Evolutionary conservation across 2,113 vertebrate species (phyloP), one percentile per base, ranked within the genome.

Genomic region (Jacana jacana): DNA sequence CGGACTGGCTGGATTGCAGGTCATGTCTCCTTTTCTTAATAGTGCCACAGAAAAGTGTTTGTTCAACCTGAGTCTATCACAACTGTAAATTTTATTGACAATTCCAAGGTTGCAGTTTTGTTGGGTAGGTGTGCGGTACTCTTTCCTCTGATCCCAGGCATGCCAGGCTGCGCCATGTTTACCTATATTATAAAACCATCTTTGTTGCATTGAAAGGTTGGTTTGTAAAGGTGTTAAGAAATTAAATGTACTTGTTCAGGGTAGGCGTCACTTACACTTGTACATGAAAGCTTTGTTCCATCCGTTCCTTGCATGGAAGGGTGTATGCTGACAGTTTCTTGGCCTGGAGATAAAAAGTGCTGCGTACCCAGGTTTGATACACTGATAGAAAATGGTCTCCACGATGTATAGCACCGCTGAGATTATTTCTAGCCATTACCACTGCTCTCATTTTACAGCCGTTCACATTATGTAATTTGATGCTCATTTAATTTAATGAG

Each of bases 391-490:
- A 91, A 79, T 86, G 48, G 57, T 91, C 86, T 87, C 69, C 65
- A 40, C 3, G 0, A 70, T 93, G 90, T 86, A 85, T 81, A 87
- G 91, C 65, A 52, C 51, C 0, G 0, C 83, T 72, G 72, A 86
- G 75, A 90, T 92, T 96, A 84, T 81, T 94, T 87, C 86, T 97
- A 46, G 77, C 75, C 78, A 46, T 95, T 96, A 83, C 52, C 69
- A 51, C 57, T 63, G 88, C 64, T 93, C 75, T 91, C 69, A 64
- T 91, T 92, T 97, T 95, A 94, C 89, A 91, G 4, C 82, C 30
- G 10, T 83, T 96, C 71, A 57, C 77, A 78, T 97, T 96, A 93
- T 95, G 89, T 94, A 93, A 93, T 97, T 97, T 93, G 95, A 92
- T 82, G 69, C 69, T 81, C 91, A 51, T 91, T 91, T 95, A 94